These are phyloP conservation scores for Lasius fuliginosus DNA, from an alignment of 2,888 invertebrate species.

Conservation along the genomic window DNA sequence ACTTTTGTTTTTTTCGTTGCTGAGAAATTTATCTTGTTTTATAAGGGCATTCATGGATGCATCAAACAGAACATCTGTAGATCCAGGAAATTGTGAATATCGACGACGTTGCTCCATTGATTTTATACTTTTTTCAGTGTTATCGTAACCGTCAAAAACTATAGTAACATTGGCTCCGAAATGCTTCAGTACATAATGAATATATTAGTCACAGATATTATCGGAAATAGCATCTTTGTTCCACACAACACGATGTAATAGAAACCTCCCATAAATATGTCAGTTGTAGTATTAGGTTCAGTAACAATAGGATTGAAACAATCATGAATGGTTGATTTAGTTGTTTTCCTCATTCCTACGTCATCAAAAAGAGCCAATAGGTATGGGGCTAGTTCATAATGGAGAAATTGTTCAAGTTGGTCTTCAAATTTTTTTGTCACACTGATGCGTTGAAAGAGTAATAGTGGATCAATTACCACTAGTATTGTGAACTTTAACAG, in stretches of 20 bases:
- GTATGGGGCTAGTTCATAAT: neutral
- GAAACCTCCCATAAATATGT: neutral
- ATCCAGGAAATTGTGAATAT: neutral
- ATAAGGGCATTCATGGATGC: neutral
- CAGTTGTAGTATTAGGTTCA: neutral
- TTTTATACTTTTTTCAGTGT: neutral
- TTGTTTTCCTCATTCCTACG: neutral
- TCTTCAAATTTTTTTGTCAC: neutral
- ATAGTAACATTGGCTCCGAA: neutral
- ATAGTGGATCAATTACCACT: neutral
- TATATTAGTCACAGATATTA: neutral
- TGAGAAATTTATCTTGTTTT: neutral
- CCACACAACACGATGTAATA: neutral
- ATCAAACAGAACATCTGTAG: neutral
- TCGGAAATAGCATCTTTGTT: neutral
- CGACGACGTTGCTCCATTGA: neutral
- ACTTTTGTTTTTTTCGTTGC: neutral
- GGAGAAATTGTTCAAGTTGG: neutral
- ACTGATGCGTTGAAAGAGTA: neutral
- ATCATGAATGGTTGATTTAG: neutral
- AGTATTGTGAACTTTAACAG: neutral
- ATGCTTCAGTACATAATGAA: neutral
- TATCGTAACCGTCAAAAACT: neutral
- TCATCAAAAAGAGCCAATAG: neutral
- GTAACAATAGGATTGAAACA: neutral